phyloP scores from a whole-genome alignment of 2,113 vertebrate species.

The Tympanuchus pallidicinctus region DNA sequence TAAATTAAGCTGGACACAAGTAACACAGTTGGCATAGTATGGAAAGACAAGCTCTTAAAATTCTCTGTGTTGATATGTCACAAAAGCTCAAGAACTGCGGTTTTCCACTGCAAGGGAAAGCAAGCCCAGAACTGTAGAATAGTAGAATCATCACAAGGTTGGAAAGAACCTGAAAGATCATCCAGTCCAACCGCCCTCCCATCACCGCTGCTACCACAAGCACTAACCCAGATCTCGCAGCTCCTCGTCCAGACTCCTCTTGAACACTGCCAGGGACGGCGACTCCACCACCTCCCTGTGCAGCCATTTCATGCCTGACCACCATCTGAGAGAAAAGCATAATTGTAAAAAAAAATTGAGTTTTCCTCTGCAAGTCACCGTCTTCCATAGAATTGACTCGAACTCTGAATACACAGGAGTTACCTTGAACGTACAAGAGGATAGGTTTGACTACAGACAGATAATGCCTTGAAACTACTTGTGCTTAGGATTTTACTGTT shows the following conservation, averaged over 20 bases:
- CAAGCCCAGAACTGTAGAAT: not conserved
- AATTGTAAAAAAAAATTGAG: not conserved
- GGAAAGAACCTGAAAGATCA: no score
- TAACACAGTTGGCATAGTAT: not conserved
- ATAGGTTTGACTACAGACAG: not conserved
- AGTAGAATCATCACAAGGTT: no score
- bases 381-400: not conserved
- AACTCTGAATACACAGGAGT: not conserved
- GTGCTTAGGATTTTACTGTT: not conserved
- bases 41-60: not conserved
- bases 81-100: not conserved
- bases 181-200: no score
- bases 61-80: not conserved
- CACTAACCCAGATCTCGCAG: no score
- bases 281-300: no score
- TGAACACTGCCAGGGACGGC: no score
- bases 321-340: not conserved
- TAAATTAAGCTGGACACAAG: not conserved
- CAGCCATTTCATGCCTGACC: no score
- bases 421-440: conserved; percentile 18
- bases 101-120: not conserved
- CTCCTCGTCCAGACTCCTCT: no score
- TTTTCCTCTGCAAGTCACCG: not conserved
- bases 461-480: not conserved
- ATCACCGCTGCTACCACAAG: no score